phyloP scores from a whole-genome alignment of 2,113 vertebrate species.

The Etheostoma cragini region DNA sequence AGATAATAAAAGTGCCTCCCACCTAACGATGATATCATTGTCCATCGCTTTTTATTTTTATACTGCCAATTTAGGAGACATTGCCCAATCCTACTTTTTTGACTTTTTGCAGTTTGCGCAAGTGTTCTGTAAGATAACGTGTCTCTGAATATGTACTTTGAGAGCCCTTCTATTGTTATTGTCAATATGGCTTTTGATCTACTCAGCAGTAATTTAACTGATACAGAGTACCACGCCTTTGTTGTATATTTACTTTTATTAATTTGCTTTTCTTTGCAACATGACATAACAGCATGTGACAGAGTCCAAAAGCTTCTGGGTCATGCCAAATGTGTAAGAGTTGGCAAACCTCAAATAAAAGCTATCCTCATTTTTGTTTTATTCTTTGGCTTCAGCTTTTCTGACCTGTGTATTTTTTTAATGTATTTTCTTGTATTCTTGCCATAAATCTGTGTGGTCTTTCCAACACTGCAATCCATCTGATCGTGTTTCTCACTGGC shows the following conservation, averaged over 20 bases:
- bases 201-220: not conserved
- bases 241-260: not conserved
- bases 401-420: not conserved
- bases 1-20: no score
- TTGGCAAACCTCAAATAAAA: not conserved
- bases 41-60: no score
- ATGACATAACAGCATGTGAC: not conserved
- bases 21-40: no score
- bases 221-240: not conserved
- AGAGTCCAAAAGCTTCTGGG: not conserved
- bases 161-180: not conserved
- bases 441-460: not conserved
- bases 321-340: not conserved
- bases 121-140: not conserved
- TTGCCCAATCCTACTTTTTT: no score
- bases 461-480: not conserved
- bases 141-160: not conserved
- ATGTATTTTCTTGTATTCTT: not conserved
- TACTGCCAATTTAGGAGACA: no score
- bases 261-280: conserved; percentile 2
- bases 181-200: not conserved
- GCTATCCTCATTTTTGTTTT: not conserved
- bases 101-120: not conserved
- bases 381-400: not conserved
- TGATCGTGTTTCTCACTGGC: no score